phyloP scores from a whole-genome alignment of 2,888 invertebrate species.

The Icerya purchasi region DNA sequence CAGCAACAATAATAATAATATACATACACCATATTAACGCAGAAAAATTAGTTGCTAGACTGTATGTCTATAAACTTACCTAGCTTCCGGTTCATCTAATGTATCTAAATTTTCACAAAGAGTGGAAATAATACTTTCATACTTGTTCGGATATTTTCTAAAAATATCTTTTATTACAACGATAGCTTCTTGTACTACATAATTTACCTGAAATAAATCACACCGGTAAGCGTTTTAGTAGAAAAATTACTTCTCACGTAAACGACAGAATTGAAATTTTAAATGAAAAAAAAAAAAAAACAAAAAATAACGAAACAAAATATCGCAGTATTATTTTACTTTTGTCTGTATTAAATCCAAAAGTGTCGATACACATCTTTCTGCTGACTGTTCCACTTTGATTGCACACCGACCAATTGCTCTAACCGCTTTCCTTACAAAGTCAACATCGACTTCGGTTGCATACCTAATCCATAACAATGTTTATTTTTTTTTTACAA shows the following conservation, averaged over 20 bases:
- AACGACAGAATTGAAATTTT: no score
- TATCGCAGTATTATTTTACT: no score
- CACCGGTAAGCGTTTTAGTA: no score
- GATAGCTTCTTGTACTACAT: constrained; percentile 98
- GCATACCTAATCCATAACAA: no score
- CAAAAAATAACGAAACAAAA: no score
- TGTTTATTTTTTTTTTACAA: no score
- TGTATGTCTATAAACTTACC: background rate
- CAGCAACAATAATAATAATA: no score
- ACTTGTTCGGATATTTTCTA: constrained; percentile 96
- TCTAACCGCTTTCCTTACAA: constrained; percentile 93
- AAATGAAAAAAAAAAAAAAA: no score
- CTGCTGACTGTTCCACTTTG: constrained; percentile 92
- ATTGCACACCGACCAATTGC: constrained; percentile 98
- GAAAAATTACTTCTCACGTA: no score
- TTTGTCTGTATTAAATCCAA: constrained; percentile 97
- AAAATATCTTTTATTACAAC: constrained; percentile 98
- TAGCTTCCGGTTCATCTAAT: constrained; percentile 90
- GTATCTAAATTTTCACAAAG: constrained; percentile 97
- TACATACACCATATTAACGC: no score
- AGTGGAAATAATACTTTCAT: constrained; percentile 97
- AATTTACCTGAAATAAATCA: constrained; percentile 45
- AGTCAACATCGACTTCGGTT: constrained; percentile 98
- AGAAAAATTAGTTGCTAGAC: no score
- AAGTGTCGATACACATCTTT: constrained; percentile 91